Conservation (phyloP, 2,113 vertebrate genomes). For the Trichechus manatus region DNA sequence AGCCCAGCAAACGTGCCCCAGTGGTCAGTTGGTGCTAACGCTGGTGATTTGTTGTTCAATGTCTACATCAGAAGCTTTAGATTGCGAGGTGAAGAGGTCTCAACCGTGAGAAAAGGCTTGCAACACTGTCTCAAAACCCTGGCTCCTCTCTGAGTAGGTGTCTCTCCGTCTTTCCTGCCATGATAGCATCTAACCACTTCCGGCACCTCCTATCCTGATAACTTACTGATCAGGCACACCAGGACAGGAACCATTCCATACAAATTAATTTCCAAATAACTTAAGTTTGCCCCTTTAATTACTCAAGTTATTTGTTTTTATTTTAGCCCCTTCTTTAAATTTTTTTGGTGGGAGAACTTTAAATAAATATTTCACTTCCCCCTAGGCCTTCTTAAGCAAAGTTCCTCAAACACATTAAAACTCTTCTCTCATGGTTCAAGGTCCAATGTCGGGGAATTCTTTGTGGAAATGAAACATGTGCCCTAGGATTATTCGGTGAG, state of each 20-base stretch:
- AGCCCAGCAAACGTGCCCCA: conserved; percentile 57
- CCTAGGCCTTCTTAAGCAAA: neutral
- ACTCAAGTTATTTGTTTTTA: neutral
- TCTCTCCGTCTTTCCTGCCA: neutral
- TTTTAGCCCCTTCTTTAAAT: neutral
- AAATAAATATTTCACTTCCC: neutral
- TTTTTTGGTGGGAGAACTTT: neutral
- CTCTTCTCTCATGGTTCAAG: neutral
- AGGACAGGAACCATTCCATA: neutral
- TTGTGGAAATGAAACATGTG: neutral
- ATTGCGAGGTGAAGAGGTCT: neutral
- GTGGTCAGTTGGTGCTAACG: neutral
- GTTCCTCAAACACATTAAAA: neutral
- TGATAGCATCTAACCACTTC: neutral
- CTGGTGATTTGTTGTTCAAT: conserved; percentile 36
- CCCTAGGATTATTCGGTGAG: neutral
- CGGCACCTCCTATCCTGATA: neutral
- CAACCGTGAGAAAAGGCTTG: neutral
- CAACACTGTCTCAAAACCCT: neutral
- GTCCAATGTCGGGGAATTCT: neutral
- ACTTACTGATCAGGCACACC: neutral
- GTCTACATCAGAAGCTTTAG: conserved; percentile 45
- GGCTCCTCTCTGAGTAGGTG: neutral
- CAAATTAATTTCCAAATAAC: neutral
- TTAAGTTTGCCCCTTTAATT: neutral